Base-by-base conservation (phyloP, 1,140 invertebrate genomes). In the Hermetia illucens region DNA sequence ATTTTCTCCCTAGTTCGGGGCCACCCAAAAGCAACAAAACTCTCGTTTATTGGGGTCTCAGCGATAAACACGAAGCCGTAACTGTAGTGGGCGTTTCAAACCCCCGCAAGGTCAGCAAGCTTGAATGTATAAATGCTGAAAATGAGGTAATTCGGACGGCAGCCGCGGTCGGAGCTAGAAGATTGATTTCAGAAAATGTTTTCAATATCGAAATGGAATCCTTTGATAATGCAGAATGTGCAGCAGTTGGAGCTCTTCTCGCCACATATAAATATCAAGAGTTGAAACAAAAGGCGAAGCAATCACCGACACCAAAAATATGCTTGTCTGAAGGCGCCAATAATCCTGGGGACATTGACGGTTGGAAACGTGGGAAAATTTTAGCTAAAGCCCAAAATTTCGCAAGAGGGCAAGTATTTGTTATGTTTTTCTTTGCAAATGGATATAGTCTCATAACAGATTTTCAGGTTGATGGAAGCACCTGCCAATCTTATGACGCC, bases 401-500 rank as follows among this genome's bases (percentile, higher is more conserved):
- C 49, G 80, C 82, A 4, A 62, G 85, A 20, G 17, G 15, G 5
- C 16, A 18, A n/a, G n/a, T n/a, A n/a, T n/a, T n/a, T n/a, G n/a
- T n/a, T n/a, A n/a, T n/a, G n/a, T n/a, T n/a, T n/a, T n/a, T n/a
- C n/a, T n/a, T n/a, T n/a, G n/a, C n/a, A n/a, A n/a, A n/a, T n/a
- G n/a, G n/a, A n/a, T n/a, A n/a, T n/a, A n/a, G n/a, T n/a, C 13
- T 27, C 13, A 9, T 27, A 27, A 17, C 10, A 6, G 12, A 38
- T n/a, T 37, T 41, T 17, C 5, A 13, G 22, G 20, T 58, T 91
- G 3, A 74, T 74, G 51, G 85, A 91, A 52, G 78, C 75, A 27
- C 86, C 88, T 4, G 73, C 83, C 0, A 92, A 91, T 64, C 49
- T 74, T 36, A 72, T 91, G 63, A 89, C 86, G 12, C 88, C 87